phyloP scores from a whole-genome alignment of 2,113 vertebrate species.

The Felis chaus region DNA sequence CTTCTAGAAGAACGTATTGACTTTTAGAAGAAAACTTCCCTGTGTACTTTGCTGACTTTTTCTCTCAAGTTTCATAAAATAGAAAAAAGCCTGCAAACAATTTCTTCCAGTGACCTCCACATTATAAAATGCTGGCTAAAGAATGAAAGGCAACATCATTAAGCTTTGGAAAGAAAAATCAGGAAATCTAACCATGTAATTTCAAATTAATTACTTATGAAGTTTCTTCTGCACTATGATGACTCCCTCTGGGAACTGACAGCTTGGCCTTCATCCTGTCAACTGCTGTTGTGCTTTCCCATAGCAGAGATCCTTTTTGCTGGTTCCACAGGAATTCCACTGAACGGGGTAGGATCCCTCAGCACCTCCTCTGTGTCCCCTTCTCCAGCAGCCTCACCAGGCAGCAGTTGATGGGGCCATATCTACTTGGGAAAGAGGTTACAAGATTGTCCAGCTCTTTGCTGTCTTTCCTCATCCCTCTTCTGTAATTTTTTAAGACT shows the following conservation, averaged over 20 bases:
- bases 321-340: neutral
- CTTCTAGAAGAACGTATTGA: constrained; percentile 23
- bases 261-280: neutral
- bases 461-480: neutral
- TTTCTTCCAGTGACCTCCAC: constrained; percentile 24
- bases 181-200: neutral
- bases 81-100: neutral
- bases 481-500: constrained; percentile 8
- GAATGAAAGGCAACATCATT: neutral
- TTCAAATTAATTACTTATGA: neutral
- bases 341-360: neutral
- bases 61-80: constrained; percentile 31
- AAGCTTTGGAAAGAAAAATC: neutral
- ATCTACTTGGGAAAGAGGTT: neutral
- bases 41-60: constrained; percentile 5
- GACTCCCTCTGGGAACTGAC: neutral
- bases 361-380: neutral
- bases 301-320: neutral
- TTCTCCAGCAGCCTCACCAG: neutral
- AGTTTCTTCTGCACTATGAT: neutral
- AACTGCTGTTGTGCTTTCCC: neutral
- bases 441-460: neutral
- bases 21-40: constrained; percentile 65
- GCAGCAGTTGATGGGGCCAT: neutral
- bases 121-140: constrained; percentile 40